Evolutionary conservation across 2,113 vertebrate genomes (phyloP).

Genomic region (Danio rerio): DNA sequence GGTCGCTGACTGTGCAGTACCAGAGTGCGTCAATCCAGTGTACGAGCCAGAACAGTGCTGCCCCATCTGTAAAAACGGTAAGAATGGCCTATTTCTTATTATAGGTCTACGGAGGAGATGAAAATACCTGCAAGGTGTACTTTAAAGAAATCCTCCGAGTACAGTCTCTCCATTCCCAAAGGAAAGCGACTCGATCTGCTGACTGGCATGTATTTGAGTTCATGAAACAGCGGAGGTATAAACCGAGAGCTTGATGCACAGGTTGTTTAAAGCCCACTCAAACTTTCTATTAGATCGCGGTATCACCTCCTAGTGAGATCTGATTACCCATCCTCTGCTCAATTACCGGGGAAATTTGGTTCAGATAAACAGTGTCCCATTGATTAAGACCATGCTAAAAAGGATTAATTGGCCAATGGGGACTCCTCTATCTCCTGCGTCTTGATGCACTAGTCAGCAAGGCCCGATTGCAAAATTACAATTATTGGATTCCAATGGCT

Average conservation of each 20-base stretch:
- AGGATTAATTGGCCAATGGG: slow-evolving; percentile 73
- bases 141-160: neutral
- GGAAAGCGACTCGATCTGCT: neutral
- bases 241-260: neutral
- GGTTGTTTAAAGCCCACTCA: neutral
- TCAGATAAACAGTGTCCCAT: slow-evolving; percentile 75
- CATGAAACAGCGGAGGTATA: slow-evolving; percentile 12
- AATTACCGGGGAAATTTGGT: slow-evolving; percentile 75
- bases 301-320: slow-evolving; percentile 49
- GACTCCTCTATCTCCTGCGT: slow-evolving; percentile 69
- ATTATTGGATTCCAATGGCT: slow-evolving; percentile 75
- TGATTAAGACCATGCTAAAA: slow-evolving; percentile 73
- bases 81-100: slow-evolving; percentile 67
- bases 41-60: slow-evolving; percentile 99
- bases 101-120: slow-evolving; percentile 47
- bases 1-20: slow-evolving; percentile 98
- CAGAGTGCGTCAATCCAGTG: slow-evolving; percentile 98
- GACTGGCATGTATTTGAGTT: neutral
- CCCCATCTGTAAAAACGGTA: slow-evolving; percentile 99
- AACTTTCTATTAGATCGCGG: slow-evolving; percentile 16
- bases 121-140: slow-evolving; percentile 32
- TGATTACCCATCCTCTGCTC: slow-evolving; percentile 74
- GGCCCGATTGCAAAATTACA: slow-evolving; percentile 73
- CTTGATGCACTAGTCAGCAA: slow-evolving; percentile 70
- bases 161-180: neutral